Evolutionary conservation across 2,113 vertebrate genomes (phyloP), one percentile per base, ranked within the genome.

Genomic region (Datnioides undecimradiatus): DNA sequence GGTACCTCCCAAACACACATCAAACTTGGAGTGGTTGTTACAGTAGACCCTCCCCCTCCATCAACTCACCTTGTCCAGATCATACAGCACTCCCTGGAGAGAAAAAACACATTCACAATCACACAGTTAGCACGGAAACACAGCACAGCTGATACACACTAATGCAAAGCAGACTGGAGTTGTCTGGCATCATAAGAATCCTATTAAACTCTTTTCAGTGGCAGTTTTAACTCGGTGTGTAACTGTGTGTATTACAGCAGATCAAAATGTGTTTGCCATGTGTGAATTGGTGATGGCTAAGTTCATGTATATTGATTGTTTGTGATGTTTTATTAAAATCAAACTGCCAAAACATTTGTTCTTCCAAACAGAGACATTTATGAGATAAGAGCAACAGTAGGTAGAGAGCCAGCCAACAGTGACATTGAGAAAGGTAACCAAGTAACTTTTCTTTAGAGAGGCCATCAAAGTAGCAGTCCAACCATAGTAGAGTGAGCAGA

Each of bases 21-120:
- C 46, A 66, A 64, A 76, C 71, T 40, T 34, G 40, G 33, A 36
- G 27, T 2, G 8, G n/a, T 62, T 60, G 36, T 57, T 77, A 62
- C 27, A 68, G 63, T 31, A 23, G 19, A 68, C 46, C 41, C 49
- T 55, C 67, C 34, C 34, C 21, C 40, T 65, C 63, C 21, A 38
- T 80, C 74, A 84, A 85, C 97, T 51, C 94, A 99, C 98, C 97
- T 99, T 99, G 94, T 99, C 98, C 66, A 99, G 95, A 89, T 99
- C 98, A 0, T 99, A 99, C 55, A 99, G 95, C 65, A 99, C 97
- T 59, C 98, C 98, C 98, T 99, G 91, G 43, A 94, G 65, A 80
- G 31, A 55, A 67, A 93, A 48, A 31, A 80, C 25, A 90, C 36
- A 77, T 25, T 89, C 17, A 77, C 21, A 82, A 3, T 84, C 13